These are phyloP conservation scores for Limnephilus lunatus DNA, from an alignment of 2,888 invertebrate genomes.

Conservation along the genomic window DNA sequence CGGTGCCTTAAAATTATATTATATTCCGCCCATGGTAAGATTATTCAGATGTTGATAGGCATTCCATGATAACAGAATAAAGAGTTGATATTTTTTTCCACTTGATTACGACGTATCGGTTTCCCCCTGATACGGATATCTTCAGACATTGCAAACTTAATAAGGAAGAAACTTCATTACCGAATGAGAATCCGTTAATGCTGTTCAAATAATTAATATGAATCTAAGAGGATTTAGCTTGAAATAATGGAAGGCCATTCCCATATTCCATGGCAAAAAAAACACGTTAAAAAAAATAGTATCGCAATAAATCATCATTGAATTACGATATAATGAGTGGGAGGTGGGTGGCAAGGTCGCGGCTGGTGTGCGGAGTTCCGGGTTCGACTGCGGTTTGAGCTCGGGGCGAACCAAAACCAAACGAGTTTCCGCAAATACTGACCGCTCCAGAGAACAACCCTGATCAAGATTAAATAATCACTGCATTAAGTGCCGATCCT, in stretches of 20 bases:
- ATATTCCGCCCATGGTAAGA: no score
- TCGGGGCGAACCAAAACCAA: conserved; percentile 81
- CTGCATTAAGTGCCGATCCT: background rate
- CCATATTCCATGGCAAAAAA: background rate
- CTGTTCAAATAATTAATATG: background rate
- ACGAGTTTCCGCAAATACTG: conserved; percentile 23
- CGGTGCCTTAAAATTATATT: no score
- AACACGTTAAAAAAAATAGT: background rate
- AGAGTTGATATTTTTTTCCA: no score
- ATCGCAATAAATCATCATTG: conserved; percentile 26
- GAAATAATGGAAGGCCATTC: background rate
- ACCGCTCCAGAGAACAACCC: background rate
- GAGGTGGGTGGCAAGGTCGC: conserved; percentile 26
- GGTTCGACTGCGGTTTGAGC: conserved; percentile 86
- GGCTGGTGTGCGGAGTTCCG: conserved; percentile 83
- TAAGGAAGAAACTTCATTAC: background rate
- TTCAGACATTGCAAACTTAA: background rate
- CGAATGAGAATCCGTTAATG: no score
- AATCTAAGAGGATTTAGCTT: background rate
- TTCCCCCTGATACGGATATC: background rate
- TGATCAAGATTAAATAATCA: background rate
- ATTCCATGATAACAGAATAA: no score
- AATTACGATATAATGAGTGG: background rate
- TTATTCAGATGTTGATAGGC: no score
- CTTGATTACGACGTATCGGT: no score